Evolutionary conservation across 1,140 invertebrate genomes (phyloP).

Genomic region (Anoplolepis gracilipes): DNA sequence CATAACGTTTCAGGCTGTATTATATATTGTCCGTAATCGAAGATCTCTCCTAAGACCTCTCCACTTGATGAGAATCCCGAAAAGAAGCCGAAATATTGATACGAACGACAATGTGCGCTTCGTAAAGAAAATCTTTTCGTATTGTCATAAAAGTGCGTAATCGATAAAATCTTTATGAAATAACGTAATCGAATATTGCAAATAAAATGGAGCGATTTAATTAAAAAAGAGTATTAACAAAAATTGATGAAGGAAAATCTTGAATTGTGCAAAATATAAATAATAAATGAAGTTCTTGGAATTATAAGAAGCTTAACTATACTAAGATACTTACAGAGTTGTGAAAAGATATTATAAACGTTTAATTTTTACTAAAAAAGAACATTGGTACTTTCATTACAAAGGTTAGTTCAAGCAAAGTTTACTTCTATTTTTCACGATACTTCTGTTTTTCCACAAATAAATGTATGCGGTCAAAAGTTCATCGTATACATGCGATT

Average conservation of each 20-base stretch:
- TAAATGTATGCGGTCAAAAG: neutral
- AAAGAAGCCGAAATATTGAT: slow-evolving; percentile 64
- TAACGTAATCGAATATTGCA: neutral
- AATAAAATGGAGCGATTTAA: neutral
- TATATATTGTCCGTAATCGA: slow-evolving; percentile 72
- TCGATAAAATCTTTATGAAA: neutral
- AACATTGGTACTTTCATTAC: neutral
- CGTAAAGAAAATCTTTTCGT: slow-evolving; percentile 27
- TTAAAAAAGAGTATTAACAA: slow-evolving; percentile 7
- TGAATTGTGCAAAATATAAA: slow-evolving; percentile 12
- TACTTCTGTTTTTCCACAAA: too few relatives aligned
- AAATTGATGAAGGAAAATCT: slow-evolving; percentile 24
- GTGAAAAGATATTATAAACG: neutral
- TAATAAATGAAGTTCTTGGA: slow-evolving; percentile 36
- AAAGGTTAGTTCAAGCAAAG: neutral
- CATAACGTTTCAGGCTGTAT: slow-evolving; percentile 72
- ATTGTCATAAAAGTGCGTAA: neutral
- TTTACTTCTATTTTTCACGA: neutral
- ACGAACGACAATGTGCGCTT: slow-evolving; percentile 12
- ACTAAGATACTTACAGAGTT: slow-evolving; percentile 19
- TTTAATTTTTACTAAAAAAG: slow-evolving; percentile 39
- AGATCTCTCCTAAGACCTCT: slow-evolving; percentile 72
- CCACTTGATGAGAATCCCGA: slow-evolving; percentile 53
- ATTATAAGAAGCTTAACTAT: slow-evolving; percentile 32
- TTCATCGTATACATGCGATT: neutral